Conservation (phyloP, 1,140 invertebrate species). For the Drosophila bipectinata region DNA sequence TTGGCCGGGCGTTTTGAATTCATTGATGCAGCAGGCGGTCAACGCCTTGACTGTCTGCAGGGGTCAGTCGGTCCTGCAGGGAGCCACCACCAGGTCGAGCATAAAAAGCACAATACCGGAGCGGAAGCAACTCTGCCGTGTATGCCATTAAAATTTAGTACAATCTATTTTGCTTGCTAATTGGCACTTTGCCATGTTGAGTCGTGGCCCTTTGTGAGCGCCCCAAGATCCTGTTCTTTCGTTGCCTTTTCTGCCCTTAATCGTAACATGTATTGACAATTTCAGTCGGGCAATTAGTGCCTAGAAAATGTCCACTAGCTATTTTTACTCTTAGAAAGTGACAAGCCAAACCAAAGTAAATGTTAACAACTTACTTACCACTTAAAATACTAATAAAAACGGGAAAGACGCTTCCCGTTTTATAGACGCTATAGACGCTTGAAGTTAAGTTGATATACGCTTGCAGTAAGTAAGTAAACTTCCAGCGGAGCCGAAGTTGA, state of each 20-base stretch:
- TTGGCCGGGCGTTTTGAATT: constrained; percentile 61
- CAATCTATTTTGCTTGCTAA: constrained; percentile 82
- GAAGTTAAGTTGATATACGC: too few species aligned
- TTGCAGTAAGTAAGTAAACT: too few species aligned
- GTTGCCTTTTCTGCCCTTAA: constrained; percentile 53
- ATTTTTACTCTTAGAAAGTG: not conserved
- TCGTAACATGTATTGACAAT: constrained; percentile 65
- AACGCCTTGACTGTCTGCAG: constrained; percentile 69
- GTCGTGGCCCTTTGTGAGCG: constrained; percentile 25
- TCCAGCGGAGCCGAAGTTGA: too few species aligned
- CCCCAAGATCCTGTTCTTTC: constrained; percentile 31
- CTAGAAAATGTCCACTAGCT: not conserved
- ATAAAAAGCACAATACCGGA: constrained; percentile 36
- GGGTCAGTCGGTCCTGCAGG: constrained; percentile 38
- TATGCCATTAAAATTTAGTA: constrained; percentile 80
- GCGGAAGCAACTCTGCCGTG: constrained; percentile 54
- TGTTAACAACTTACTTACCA: too few species aligned
- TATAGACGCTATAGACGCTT: too few species aligned
- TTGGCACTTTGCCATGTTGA: constrained; percentile 75
- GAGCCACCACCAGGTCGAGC: constrained; percentile 4
- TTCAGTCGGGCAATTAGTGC: constrained; percentile 57
- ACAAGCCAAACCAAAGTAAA: too few species aligned
- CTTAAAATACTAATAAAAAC: too few species aligned
- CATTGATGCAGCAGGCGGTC: constrained; percentile 78
- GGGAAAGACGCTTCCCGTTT: too few species aligned